Percentiles rank a stretch among this genome's conserved stretches.
Conservation (phyloP, 2,113 vertebrate species). For the Eudyptes chrysolophus region DNA sequence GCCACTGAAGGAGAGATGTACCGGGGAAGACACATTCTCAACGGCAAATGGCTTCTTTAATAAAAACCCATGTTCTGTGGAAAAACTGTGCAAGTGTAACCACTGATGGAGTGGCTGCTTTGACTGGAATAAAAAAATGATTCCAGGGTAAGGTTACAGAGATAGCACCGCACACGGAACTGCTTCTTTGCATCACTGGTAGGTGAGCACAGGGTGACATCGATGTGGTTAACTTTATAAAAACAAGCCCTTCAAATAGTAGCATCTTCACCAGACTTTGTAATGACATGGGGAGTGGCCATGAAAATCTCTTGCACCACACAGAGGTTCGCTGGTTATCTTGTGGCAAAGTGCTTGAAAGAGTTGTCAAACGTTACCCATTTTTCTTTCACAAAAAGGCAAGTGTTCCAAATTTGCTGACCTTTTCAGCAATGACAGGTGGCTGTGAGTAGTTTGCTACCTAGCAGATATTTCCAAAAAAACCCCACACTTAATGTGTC, state of each 20-base stretch:
- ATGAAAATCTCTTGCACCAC: not conserved
- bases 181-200: not conserved
- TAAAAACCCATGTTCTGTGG: not conserved
- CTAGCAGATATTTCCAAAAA: not conserved
- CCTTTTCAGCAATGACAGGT: not conserved
- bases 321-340: not conserved
- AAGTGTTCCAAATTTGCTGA: not conserved
- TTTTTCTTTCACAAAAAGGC: not conserved
- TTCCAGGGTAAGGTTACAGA: not conserved
- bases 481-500: not conserved
- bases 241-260: not conserved
- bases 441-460: not conserved
- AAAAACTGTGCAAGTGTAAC: not conserved
- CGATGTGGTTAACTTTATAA: not conserved
- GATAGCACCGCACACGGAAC: fast-evolving
- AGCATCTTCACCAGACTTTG: not conserved
- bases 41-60: not conserved
- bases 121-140: not conserved
- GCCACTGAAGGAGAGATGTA: not conserved
- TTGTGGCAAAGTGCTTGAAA: not conserved
- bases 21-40: not conserved
- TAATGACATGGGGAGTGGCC: not conserved
- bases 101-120: not conserved
- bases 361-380: not conserved
- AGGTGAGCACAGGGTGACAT: not conserved